Evolutionary conservation across 2,797 vertebrate species (phyloP).

Genomic region (Luscinia megarhynchos): DNA sequence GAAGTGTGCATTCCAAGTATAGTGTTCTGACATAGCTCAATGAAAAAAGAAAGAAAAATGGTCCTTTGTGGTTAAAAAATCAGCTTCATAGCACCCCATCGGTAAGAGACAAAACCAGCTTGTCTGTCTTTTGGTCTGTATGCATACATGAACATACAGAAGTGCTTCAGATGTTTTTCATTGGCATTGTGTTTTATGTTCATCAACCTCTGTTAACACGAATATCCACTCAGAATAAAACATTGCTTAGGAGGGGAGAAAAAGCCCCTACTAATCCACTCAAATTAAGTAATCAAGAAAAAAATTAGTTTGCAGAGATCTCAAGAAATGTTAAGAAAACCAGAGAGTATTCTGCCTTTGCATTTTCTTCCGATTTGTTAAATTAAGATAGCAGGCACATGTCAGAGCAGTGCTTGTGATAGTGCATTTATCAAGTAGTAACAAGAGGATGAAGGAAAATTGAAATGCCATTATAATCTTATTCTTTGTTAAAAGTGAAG

Average conservation of each 20-base stretch:
- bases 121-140: background rate
- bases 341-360: background rate
- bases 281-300: background rate
- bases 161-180: background rate
- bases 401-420: background rate
- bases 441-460: constrained; percentile 20
- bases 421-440: constrained; percentile 47
- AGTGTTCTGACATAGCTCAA: background rate
- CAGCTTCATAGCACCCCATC: background rate
- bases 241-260: background rate
- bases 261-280: background rate
- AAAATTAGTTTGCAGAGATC: background rate
- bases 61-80: background rate
- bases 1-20: background rate
- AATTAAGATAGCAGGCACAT: background rate
- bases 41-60: background rate
- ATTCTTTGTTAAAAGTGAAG: constrained; percentile 28
- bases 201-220: background rate
- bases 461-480: constrained; percentile 37
- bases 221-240: background rate
- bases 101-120: background rate
- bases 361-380: background rate
- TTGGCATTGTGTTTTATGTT: background rate
- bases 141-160: background rate
- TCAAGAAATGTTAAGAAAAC: background rate